A percentile compares a stretch with the other conserved stretches of the same genome.
Evolutionary conservation across 2,888 invertebrate genomes (phyloP).

Genomic region (Perithous albicinctus): DNA sequence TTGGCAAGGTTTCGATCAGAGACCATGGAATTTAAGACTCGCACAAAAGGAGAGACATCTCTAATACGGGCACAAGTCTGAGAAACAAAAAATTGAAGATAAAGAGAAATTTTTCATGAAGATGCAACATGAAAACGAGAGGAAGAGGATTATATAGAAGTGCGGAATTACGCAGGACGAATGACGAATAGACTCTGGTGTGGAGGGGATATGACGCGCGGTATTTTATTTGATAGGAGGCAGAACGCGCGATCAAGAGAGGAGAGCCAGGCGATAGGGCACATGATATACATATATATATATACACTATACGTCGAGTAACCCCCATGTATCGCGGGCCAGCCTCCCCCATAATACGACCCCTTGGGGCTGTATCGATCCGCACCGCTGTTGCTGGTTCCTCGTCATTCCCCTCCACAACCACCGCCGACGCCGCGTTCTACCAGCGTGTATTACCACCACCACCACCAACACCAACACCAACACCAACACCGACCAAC

Average conservation of each 20-base stretch:
- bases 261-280: slow-evolving; percentile 34
- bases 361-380: slow-evolving; percentile 82
- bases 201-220: slow-evolving; percentile 58
- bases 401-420: slow-evolving; percentile 72
- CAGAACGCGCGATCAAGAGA: slow-evolving; percentile 8
- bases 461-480: slow-evolving; percentile 20
- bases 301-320: slow-evolving; percentile 56
- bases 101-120: slow-evolving; percentile 7
- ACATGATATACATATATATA: slow-evolving; percentile 48
- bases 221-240: slow-evolving; percentile 38
- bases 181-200: slow-evolving; percentile 67
- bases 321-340: slow-evolving; percentile 79
- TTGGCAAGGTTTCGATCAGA: neutral
- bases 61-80: too few relatives aligned
- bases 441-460: slow-evolving; percentile 58
- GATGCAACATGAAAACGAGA: neutral
- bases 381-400: slow-evolving; percentile 72
- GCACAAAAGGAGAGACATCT: neutral
- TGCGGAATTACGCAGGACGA: slow-evolving; percentile 43
- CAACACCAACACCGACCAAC: too few relatives aligned
- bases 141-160: slow-evolving; percentile 16
- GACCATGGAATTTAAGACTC: neutral
- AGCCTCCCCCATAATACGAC: slow-evolving; percentile 81
- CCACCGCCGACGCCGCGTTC: slow-evolving; percentile 48
- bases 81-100: too few relatives aligned